Percentiles rank a stretch among this genome's conserved stretches.
Conservation (phyloP, 2,888 invertebrate genomes). For the Eubasilissa splendida region DNA sequence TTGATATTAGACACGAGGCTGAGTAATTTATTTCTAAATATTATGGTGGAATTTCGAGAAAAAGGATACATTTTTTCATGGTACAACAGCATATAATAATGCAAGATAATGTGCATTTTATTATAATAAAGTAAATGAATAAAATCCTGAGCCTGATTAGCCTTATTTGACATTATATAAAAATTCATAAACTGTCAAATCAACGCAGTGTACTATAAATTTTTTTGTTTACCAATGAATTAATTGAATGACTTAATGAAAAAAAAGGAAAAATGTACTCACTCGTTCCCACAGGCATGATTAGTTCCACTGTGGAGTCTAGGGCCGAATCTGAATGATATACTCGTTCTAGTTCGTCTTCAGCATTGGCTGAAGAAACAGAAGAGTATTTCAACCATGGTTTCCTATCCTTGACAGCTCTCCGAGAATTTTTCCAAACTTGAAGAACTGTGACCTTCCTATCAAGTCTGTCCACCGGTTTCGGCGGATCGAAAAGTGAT, state of each 20-base stretch:
- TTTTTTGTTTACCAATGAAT: no score
- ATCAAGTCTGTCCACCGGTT: constrained; percentile 26
- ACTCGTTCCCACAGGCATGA: constrained; percentile 59
- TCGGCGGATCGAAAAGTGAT: constrained; percentile 46
- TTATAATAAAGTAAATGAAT: no score
- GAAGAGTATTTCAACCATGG: constrained; percentile 52
- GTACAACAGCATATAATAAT: no score
- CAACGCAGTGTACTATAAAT: no score
- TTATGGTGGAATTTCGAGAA: no score
- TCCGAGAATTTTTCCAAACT: constrained; percentile 42
- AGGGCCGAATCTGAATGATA: constrained; percentile 57
- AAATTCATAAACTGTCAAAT: no score
- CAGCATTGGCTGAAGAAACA: constrained; percentile 54
- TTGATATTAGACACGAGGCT: no score
- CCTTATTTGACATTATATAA: no score
- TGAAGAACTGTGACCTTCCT: constrained; percentile 42
- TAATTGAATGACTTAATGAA: not conserved
- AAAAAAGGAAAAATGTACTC: constrained; percentile 26
- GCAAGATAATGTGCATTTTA: no score
- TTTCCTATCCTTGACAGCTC: constrained; percentile 45
- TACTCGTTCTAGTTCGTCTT: constrained; percentile 57
- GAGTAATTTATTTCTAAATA: no score
- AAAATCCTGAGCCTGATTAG: no score
- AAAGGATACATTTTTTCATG: no score
- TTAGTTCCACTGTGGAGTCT: constrained; percentile 45